A percentile compares a stretch with the other conserved stretches of the same genome.
Evolutionary conservation across 2,113 vertebrate genomes (phyloP).

Genomic region (Globicephala melas): DNA sequence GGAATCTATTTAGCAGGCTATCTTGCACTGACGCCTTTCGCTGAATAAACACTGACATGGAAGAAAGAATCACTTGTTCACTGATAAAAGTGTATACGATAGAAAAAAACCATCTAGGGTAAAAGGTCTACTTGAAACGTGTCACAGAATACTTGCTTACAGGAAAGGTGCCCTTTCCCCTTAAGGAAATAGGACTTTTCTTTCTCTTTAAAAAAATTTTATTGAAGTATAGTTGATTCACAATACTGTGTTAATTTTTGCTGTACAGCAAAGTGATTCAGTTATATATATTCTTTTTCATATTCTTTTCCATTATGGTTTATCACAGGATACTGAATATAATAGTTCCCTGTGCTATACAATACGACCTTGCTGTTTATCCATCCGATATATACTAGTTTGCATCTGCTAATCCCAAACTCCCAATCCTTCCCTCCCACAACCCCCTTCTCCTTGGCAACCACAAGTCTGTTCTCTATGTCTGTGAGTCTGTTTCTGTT

Average conservation of each 20-base stretch:
- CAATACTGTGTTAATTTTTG: not conserved
- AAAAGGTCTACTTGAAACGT: conserved; percentile 72
- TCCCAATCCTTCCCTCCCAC: not conserved
- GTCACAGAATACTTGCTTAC: conserved; percentile 53
- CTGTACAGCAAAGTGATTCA: not conserved
- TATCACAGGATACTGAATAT: not conserved
- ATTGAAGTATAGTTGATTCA: not conserved
- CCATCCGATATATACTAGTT: not conserved
- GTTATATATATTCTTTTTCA: not conserved
- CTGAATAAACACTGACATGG: conserved; percentile 71
- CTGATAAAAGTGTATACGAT: conserved; percentile 67
- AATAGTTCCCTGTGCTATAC: not conserved
- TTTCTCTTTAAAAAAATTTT: not conserved
- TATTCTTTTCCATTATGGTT: not conserved
- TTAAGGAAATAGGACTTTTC: not conserved
- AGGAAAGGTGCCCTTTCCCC: conserved; percentile 45
- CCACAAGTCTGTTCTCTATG: not conserved
- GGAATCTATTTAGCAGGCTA: conserved; percentile 58
- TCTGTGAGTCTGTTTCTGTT: not conserved
- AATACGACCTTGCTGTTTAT: not conserved
- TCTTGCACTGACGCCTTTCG: conserved; percentile 56
- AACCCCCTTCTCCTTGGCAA: not conserved
- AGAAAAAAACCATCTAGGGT: conserved; percentile 24
- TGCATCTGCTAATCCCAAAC: not conserved
- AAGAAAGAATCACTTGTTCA: conserved; percentile 81